Evolutionary conservation across 2,113 vertebrate species (phyloP).

Genomic region (Podocnemis expansa): DNA sequence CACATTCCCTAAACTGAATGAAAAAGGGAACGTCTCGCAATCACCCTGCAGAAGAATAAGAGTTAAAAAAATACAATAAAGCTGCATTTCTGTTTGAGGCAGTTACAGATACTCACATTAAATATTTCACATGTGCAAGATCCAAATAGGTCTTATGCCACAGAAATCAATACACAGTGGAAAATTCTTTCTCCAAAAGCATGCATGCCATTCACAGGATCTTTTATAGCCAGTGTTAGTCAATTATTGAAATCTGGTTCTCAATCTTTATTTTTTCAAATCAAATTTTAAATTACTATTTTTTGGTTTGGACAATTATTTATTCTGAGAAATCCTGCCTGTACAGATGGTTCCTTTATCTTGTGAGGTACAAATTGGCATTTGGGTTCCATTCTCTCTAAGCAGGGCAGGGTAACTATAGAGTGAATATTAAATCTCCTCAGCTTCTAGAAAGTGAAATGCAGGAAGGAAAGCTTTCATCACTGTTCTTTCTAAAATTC

Average conservation of each 20-base stretch:
- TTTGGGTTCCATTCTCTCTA: neutral
- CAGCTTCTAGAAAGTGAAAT: rapidly evolving
- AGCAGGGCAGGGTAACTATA: rapidly evolving
- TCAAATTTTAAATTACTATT: neutral
- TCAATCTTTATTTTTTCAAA: neutral
- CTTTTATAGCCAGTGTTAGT: neutral
- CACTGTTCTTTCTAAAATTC: rapidly evolving
- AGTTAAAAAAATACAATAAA: neutral
- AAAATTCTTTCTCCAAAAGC: neutral
- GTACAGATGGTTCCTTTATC: neutral
- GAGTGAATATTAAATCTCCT: neutral
- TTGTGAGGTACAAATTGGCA: neutral
- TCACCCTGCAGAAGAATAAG: neutral
- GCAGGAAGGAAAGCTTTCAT: neutral
- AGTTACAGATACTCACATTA: neutral
- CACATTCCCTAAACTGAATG: neutral
- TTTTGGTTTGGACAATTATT: neutral
- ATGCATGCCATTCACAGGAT: neutral
- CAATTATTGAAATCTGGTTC: neutral
- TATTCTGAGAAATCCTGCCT: neutral
- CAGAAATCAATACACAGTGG: neutral
- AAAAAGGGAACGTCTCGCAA: neutral
- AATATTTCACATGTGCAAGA: rapidly evolving
- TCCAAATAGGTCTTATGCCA: neutral
- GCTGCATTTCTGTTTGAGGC: neutral